phyloP scores from a whole-genome alignment of 2,888 invertebrate genomes.

The Penaeus monodon region DNA sequence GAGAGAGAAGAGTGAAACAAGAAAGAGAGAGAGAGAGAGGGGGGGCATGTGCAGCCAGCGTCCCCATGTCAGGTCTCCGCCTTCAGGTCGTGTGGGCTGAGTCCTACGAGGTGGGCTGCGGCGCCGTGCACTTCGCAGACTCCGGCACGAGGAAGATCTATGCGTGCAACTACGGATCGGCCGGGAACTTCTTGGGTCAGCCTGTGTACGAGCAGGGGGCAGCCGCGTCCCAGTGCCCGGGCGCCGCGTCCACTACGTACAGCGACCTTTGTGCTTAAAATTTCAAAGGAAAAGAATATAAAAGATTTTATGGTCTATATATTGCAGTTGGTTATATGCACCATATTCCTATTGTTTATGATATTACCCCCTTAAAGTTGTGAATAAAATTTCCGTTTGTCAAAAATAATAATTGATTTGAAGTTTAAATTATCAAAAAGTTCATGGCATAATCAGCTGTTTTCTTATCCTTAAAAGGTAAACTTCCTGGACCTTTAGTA shows the following conservation, averaged over 20 bases:
- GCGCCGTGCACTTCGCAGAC: background rate
- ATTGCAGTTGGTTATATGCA: too few species aligned
- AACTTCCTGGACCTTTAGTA: too few species aligned
- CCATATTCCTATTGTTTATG: too few species aligned
- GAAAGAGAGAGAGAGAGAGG: background rate
- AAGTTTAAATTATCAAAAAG: too few species aligned
- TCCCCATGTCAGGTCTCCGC: too few species aligned
- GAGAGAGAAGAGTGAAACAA: background rate
- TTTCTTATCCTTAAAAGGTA: too few species aligned
- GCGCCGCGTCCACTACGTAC: background rate
- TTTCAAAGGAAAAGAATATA: too few species aligned
- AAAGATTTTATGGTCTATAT: too few species aligned
- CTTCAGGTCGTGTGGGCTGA: slow-evolving; percentile 27
- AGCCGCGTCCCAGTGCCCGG: background rate
- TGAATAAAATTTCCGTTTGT: too few species aligned
- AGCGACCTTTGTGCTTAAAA: slow-evolving; percentile 12
- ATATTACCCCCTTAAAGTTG: too few species aligned
- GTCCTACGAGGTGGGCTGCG: slow-evolving; percentile 15
- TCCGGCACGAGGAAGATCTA: background rate
- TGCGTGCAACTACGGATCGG: slow-evolving; percentile 22
- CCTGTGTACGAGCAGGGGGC: background rate
- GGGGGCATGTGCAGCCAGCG: background rate
- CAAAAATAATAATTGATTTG: too few species aligned
- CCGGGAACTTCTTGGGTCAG: background rate
- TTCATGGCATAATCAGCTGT: too few species aligned